These are phyloP conservation scores for Ericerus pela DNA, from an alignment of 1,140 invertebrate genomes.

Conservation along the genomic window DNA sequence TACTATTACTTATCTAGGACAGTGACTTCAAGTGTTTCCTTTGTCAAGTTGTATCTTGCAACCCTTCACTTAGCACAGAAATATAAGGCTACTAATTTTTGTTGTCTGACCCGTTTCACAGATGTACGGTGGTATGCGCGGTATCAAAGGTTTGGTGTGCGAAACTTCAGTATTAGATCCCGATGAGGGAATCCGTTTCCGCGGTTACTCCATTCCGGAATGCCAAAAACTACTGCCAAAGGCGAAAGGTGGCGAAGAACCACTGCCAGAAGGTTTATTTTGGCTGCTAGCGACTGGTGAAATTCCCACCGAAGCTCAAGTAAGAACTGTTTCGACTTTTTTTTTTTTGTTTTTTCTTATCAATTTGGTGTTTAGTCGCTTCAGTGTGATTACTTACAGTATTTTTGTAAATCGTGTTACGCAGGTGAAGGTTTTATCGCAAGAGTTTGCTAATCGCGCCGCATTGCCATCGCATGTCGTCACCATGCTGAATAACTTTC, in stretches of 20 bases:
- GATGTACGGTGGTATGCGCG: constrained; percentile 97
- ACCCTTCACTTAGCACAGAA: too few species aligned
- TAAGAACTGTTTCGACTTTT: too few species aligned
- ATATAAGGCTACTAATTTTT: too few species aligned
- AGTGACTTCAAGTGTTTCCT: too few species aligned
- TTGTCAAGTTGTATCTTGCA: too few species aligned
- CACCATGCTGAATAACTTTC: constrained; percentile 88
- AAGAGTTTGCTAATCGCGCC: constrained; percentile 81
- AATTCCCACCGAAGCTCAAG: constrained; percentile 68
- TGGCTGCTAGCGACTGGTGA: constrained; percentile 90
- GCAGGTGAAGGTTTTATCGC: constrained; percentile 61
- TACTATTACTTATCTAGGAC: too few species aligned
- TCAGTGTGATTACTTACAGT: background rate
- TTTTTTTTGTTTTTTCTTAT: too few species aligned
- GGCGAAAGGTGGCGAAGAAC: constrained; percentile 66
- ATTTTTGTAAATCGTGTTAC: constrained; percentile 14
- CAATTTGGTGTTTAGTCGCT: too few species aligned
- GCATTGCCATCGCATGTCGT: constrained; percentile 84
- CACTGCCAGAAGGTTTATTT: constrained; percentile 88
- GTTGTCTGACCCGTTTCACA: constrained; percentile 33
- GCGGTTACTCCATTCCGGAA: constrained; percentile 88
- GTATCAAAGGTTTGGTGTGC: constrained; percentile 85
- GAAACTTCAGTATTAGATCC: constrained; percentile 91
- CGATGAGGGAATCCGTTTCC: constrained; percentile 90
- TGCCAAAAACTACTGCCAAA: constrained; percentile 83